Evolutionary conservation across 1,140 invertebrate species (phyloP), one percentile per base, ranked within the genome.

Genomic region (Drosophila auraria): DNA sequence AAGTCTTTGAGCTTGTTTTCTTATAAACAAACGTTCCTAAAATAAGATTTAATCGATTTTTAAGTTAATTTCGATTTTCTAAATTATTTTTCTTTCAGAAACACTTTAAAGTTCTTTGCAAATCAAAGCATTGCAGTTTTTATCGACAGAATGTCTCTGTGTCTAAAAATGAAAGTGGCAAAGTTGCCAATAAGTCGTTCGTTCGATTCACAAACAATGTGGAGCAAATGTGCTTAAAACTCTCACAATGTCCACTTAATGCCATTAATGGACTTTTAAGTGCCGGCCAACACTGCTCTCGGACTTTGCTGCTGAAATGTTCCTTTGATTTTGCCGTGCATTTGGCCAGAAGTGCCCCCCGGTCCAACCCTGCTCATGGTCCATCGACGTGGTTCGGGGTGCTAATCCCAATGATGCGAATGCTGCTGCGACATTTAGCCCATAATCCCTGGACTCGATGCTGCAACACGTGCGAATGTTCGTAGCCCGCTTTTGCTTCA

Each of bases 211-310:
- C 73, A 74, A 73, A 89, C 81, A 89, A 81, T 82, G 70, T 72
- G 64, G 51, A 71, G 75, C 66, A 80, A 89, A 79, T 87, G 86
- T 81, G 81, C 81, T 76, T 69, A 72, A 89, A 89, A 83, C 73
- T 74, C 70, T 62, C 66, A 84, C 70, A 84, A 84, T 89, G 86
- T 90, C 74, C 86, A 84, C 82, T 87, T 87, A 87, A 84, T 89
- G 81, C 84, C 84, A 89, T 90, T 89, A 89, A 89, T 90, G 84
- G 84, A 89, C 81, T 89, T 90, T 89, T 89, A 89, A 90, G 86
- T 89, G 84, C 82, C 75, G 71, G 58, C 81, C 81, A 89, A 82
- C 86, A 83, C 76, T 76, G 81, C 81, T 81, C 74, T 51, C 68
- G 83, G 80, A 83, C 84, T 87, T 86, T 75, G 71, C 79, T 83